A percentile compares a stretch with the other conserved stretches of the same genome.
Conservation (phyloP, 1,140 invertebrate species). For the Chironomus striatipennis region DNA sequence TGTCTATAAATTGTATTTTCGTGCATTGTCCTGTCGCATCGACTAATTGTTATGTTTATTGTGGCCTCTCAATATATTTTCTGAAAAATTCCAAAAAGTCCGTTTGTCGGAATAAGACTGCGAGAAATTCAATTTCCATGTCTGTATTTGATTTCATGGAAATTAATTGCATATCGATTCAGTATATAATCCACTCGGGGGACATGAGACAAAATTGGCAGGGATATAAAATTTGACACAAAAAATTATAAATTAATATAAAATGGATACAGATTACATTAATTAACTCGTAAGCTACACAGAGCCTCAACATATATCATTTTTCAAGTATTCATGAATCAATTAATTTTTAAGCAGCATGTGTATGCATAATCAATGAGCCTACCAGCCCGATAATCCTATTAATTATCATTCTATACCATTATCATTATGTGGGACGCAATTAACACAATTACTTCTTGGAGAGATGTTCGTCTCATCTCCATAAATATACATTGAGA, state of each 20-base stretch:
- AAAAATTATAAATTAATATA: neutral
- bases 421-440: neutral
- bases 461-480: neutral
- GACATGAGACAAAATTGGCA: too few relatives aligned
- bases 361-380: slow-evolving; percentile 23
- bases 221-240: too few relatives aligned
- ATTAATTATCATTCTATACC: slow-evolving; percentile 18
- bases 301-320: neutral
- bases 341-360: slow-evolving; percentile 9
- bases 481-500: neutral
- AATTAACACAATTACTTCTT: neutral
- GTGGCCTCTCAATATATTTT: neutral
- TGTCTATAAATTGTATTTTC: slow-evolving; percentile 14
- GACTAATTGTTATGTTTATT: slow-evolving; percentile 9
- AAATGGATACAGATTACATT: neutral
- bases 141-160: too few relatives aligned
- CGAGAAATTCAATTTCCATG: too few relatives aligned
- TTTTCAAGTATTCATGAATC: neutral
- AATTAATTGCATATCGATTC: too few relatives aligned
- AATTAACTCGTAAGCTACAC: neutral
- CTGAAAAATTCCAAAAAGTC: too few relatives aligned
- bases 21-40: slow-evolving; percentile 4
- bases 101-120: too few relatives aligned
- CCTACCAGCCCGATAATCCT: neutral
- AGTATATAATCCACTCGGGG: too few relatives aligned